Conservation (phyloP, 2,888 invertebrate species). For the Hartigia nigra region DNA sequence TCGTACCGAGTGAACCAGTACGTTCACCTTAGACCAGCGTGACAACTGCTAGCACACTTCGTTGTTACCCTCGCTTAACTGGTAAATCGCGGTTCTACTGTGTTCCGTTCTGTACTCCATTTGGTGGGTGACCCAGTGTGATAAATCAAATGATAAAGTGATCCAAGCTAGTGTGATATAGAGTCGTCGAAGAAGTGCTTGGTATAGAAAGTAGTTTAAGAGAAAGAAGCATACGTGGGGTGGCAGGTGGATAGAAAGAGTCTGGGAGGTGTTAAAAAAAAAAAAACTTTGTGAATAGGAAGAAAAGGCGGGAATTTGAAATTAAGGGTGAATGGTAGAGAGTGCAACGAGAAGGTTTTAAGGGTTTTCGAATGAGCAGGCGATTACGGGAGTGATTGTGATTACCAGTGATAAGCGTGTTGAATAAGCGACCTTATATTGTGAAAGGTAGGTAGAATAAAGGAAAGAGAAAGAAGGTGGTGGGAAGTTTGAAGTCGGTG, state of each 20-base stretch:
- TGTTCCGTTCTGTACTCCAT: slow-evolving; percentile 55
- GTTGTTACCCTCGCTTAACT: slow-evolving; percentile 22
- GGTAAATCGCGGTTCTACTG: slow-evolving; percentile 51
- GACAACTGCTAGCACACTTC: not conserved
- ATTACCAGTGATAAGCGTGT: not conserved
- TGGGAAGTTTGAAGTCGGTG: not conserved
- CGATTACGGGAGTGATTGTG: not conserved
- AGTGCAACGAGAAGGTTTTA: not conserved
- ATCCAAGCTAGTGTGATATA: not conserved
- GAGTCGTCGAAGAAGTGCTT: not conserved
- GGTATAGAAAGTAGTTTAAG: not conserved
- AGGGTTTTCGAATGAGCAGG: not conserved
- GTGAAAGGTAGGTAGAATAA: not conserved
- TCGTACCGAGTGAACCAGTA: slow-evolving; percentile 46
- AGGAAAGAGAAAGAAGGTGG: not conserved
- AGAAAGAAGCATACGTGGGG: not conserved
- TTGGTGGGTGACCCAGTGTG: slow-evolving; percentile 53
- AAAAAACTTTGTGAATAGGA: not conserved
- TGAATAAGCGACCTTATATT: not conserved
- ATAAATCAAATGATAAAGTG: slow-evolving; percentile 41
- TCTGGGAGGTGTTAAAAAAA: not conserved
- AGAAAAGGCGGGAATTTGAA: not conserved
- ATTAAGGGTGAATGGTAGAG: not conserved
- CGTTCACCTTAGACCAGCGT: slow-evolving; percentile 8
- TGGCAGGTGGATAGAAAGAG: not conserved